phyloP scores from a whole-genome alignment of 2,888 invertebrate genomes.

The Leistus spinibarbis region DNA sequence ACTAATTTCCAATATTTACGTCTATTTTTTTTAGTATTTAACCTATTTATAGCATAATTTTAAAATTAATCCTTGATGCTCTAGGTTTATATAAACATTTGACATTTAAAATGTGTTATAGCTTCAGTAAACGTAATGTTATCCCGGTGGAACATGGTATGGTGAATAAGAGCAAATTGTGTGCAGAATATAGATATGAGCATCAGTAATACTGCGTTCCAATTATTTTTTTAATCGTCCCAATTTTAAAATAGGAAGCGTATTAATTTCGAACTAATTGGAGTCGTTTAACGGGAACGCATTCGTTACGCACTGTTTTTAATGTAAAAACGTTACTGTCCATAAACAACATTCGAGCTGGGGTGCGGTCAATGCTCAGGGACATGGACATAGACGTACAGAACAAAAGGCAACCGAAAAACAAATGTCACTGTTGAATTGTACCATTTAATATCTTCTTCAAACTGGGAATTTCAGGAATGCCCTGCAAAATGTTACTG shows the following conservation, averaged over 20 bases:
- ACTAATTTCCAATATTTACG: too few species aligned
- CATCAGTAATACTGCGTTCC: not conserved
- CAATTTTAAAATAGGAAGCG: conserved; percentile 21
- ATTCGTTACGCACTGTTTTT: conserved; percentile 10
- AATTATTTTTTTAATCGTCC: conserved; percentile 1
- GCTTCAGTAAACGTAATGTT: too few species aligned
- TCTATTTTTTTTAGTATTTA: too few species aligned
- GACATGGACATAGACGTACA: conserved; percentile 7
- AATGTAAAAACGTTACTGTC: conserved; percentile 24
- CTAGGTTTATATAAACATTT: too few species aligned
- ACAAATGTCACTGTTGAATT: not conserved
- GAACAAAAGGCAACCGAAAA: not conserved
- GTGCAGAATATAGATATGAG: not conserved
- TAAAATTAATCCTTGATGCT: too few species aligned
- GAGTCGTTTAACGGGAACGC: conserved; percentile 14
- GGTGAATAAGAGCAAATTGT: too few species aligned
- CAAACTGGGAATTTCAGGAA: too few species aligned
- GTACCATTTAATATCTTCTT: not conserved
- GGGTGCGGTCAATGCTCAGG: conserved; percentile 7
- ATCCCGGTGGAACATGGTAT: too few species aligned
- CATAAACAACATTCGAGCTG: conserved; percentile 6
- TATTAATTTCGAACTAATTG: conserved; percentile 17
- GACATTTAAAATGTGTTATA: too few species aligned
- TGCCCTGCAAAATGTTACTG: too few species aligned
- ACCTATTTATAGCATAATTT: too few species aligned